Base-by-base conservation (phyloP, 2,888 invertebrate genomes). In the Tiliacea aurago region DNA sequence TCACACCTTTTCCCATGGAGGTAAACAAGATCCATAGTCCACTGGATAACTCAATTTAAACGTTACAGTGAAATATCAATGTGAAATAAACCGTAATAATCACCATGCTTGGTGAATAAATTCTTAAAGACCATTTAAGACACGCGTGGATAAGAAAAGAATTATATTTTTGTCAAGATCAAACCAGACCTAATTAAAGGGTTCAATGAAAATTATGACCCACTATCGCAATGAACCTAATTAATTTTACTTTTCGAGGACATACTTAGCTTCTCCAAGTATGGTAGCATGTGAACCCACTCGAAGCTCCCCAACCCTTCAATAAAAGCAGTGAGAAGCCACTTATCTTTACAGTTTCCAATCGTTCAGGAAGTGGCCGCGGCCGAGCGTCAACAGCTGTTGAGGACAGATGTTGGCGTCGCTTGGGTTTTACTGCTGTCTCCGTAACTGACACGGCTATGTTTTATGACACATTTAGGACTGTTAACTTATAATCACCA, bases 401-500 rank as follows among this genome's bases (percentile, higher is more conserved):
- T 88, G 76, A 79, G 73, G 65, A 78, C 88, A 90, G 89, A 78
- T 70, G n/a, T 69, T n/a, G 23, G 1, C 85, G 80, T 78, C 86
- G 84, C 78, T 86, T 90, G 91, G 81, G 83, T 84, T 91, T 90
- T 85, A 91, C 85, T 86, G 83, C 83, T 73, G 76, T 56, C 84
- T 68, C 77, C 84, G 81, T 85, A 71, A 82, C 78, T 71, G 73
- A 74, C 73, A 67, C 70, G 51, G 66, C 43, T 69, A 63, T 64
- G 72, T 71, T 53, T 41, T 41, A 41, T 41, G 6, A 6, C 37
- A 37, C 37, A 37, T 37, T 37, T 37, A 37, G 37, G 37, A 37
- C 6, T 37, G 37, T 37, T 37, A 37, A 37, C 37, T 37, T 5
- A 37, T 37, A 37, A 37, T 37, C 4, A 37, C 37, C 37, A 37